Evolutionary conservation across 1,140 invertebrate species (phyloP).

Genomic region (Eriocheir sinensis): DNA sequence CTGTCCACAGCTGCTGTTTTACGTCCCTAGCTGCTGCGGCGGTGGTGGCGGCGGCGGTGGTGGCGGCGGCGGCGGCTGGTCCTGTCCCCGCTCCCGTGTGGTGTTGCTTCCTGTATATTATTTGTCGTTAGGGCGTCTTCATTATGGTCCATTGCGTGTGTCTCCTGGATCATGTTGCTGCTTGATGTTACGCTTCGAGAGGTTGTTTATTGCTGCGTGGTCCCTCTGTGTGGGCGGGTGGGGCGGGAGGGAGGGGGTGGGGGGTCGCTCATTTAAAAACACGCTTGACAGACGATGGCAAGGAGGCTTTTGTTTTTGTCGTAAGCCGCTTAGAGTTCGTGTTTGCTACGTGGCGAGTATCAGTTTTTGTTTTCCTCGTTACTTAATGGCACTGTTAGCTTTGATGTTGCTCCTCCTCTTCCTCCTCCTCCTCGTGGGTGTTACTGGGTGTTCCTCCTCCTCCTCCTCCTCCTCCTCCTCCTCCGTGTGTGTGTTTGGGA

Average conservation of each 20-base stretch:
- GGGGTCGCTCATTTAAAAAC: neutral
- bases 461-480: no score
- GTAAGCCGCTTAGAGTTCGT: neutral
- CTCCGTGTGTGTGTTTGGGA: no score
- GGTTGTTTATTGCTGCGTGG: constrained; percentile 17
- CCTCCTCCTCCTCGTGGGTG: neutral
- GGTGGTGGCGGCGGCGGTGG: no score
- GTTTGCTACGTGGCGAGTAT: neutral
- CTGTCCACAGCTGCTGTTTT: constrained; percentile 11
- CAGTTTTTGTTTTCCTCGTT: neutral
- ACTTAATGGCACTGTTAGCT: neutral
- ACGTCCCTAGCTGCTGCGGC: neutral
- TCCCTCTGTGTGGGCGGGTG: neutral
- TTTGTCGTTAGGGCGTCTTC: no score
- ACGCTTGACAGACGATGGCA: no score
- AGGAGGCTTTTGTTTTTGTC: neutral
- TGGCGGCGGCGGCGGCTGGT: neutral
- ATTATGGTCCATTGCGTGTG: no score
- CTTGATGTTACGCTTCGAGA: no score
- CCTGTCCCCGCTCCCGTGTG: neutral
- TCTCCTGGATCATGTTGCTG: no score
- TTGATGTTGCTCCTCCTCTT: neutral
- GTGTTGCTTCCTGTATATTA: no score
- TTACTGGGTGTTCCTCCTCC: no score
- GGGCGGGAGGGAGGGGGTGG: no score